phyloP scores from a whole-genome alignment of 2,888 invertebrate species.

The Trachelus troglodyta region DNA sequence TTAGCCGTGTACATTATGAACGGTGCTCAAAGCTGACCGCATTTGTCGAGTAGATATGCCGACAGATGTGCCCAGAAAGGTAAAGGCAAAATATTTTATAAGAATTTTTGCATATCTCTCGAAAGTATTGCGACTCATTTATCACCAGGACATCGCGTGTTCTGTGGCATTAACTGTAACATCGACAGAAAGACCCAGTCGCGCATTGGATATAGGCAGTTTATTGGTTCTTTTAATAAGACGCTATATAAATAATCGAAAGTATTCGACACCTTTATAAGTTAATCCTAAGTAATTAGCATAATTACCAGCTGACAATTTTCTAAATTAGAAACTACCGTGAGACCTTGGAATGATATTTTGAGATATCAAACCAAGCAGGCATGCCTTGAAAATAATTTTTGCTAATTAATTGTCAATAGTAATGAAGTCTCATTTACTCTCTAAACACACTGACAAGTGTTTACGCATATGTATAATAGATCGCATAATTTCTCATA shows the following conservation, averaged over 20 bases:
- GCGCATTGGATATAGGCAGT: not conserved
- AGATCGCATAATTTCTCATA: not conserved
- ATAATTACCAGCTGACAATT: not conserved
- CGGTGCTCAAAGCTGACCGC: conserved; percentile 2
- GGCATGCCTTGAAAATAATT: not conserved
- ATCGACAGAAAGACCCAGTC: not conserved
- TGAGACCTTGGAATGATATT: not conserved
- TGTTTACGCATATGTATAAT: not conserved
- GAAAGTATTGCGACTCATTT: not conserved
- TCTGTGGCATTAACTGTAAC: conserved; percentile 23
- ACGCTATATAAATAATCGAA: not conserved
- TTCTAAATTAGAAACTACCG: not conserved
- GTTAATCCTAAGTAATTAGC: not conserved
- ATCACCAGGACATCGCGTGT: conserved; percentile 21
- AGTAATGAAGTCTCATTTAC: not conserved
- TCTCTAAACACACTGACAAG: not conserved
- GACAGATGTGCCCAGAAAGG: conserved; percentile 13
- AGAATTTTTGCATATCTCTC: not conserved
- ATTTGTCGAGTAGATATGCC: conserved; percentile 6
- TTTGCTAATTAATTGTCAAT: not conserved
- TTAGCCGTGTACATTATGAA: not conserved
- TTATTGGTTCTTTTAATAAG: not conserved
- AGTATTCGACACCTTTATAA: not conserved
- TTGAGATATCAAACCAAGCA: not conserved
- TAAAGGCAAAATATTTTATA: conserved; percentile 7